Conservation (phyloP, 2,113 vertebrate genomes). For the Neolamprologus sp. region DNA sequence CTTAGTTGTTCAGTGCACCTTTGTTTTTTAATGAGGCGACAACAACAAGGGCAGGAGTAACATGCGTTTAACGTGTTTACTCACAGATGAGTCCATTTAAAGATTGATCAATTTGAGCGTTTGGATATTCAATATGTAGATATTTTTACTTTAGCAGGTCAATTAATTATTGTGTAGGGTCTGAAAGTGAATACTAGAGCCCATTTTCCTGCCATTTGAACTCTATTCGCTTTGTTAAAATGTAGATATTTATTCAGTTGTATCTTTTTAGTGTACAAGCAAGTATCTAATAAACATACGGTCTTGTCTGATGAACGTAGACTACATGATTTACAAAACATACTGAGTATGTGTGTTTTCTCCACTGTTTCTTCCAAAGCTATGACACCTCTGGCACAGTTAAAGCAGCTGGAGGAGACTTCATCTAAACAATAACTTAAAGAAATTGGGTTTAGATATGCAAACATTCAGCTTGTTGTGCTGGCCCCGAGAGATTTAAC, state of each 20-base stretch:
- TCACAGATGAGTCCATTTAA: neutral
- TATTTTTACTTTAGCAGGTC: neutral
- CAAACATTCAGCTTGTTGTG: neutral
- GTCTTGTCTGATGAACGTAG: neutral
- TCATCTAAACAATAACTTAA: neutral
- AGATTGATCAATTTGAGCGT: neutral
- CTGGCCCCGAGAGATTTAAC: rapidly evolving
- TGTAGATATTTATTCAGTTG: neutral
- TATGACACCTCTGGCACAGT: neutral
- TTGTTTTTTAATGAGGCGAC: neutral
- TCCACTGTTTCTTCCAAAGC: neutral
- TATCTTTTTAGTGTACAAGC: neutral
- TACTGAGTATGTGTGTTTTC: neutral
- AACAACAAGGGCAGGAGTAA: neutral
- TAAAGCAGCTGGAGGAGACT: neutral
- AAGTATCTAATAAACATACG: neutral
- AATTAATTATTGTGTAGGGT: neutral
- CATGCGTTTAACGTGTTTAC: neutral
- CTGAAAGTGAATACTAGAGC: neutral
- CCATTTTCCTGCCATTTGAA: neutral
- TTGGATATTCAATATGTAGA: neutral
- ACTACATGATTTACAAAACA: neutral
- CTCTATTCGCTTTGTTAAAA: neutral
- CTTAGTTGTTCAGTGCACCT: neutral
- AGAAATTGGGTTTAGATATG: neutral